Evolutionary conservation across 2,888 invertebrate species (phyloP).

Genomic region (Aethes cnicana): DNA sequence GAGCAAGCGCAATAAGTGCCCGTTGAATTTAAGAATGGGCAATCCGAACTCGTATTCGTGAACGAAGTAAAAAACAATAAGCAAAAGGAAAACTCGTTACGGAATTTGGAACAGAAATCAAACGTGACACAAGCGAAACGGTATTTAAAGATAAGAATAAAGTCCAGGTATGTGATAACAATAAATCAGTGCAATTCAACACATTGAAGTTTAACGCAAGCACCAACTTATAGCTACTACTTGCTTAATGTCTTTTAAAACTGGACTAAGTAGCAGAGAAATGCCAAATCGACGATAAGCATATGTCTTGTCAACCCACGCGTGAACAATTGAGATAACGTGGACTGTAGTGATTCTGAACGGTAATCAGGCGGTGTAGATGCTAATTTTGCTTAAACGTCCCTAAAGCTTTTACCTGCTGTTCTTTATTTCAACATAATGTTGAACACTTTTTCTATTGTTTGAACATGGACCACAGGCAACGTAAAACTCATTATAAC

Average conservation of each 20-base stretch:
- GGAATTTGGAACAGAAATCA: neutral
- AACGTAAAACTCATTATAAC: conserved; percentile 28
- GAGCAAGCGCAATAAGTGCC: conserved; percentile 47
- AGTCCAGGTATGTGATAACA: neutral
- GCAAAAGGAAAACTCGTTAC: neutral
- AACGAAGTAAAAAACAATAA: conserved; percentile 7
- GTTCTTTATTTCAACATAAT: conserved; percentile 40
- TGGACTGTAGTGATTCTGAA: conserved; percentile 38
- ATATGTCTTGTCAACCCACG: conserved; percentile 77
- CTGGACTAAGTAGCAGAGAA: conserved; percentile 79
- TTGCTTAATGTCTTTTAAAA: conserved; percentile 74
- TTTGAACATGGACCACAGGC: conserved; percentile 35
- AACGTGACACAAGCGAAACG: neutral
- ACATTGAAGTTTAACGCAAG: conserved; percentile 49
- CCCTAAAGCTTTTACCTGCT: conserved; percentile 33
- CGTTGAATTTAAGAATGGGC: conserved; percentile 34
- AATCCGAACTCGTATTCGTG: neutral
- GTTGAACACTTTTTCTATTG: conserved; percentile 42
- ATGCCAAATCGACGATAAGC: conserved; percentile 77
- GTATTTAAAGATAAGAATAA: neutral
- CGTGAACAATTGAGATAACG: conserved; percentile 36
- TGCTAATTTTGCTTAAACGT: conserved; percentile 28
- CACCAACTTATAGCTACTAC: conserved; percentile 68
- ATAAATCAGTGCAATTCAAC: conserved; percentile 6
- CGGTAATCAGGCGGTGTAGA: conserved; percentile 44